Evolutionary conservation across 2,113 vertebrate species (phyloP), one percentile per base, ranked within the genome.

Genomic region (Paradoxurus hermaphroditus): DNA sequence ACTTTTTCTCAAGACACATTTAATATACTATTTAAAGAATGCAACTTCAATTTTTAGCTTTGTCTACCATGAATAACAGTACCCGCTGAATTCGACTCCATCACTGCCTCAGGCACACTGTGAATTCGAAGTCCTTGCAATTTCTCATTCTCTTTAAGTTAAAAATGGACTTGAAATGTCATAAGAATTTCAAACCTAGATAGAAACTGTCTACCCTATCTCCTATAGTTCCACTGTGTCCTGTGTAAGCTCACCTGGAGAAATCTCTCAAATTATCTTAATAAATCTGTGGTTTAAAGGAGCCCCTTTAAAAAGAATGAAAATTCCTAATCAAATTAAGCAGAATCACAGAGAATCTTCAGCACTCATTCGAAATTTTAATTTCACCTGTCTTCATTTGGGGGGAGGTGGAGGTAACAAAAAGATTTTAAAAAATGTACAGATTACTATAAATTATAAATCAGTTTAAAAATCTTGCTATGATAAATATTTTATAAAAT

Each of bases 91-190:
- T 93, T 88, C 62, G 81, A 53, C 82, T 90, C 88, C n/a, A 91
- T 93, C 77, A 82, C 90, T 36, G 91, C 98, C 97, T 96, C 53
- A 36, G 98, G 98, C 97, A 91, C 44, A 41, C 11, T 49, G 62
- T 63, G 86, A 97, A 97, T 82, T 68, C 93, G 95, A 96, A 97
- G 72, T 88, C 59, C 92, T 95, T 95, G 93, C 96, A 97, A 95
- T 98, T 96, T 97, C 67, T 97, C 83, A 83, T 96, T 97, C 86
- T 97, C 78, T 97, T 96, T 82, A 88, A 95, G 94, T 97, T 97
- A 97, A 92, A 96, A 97, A 98, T 95, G 96, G 86, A 97, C 96
- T 95, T 97, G 72, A 96, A 96, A 89, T 97, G 97, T 97, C 96
- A 86, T 83, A 98, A 95, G 84, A 97, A 96, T 97, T 97, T 97